A percentile compares a stretch with the other conserved stretches of the same genome.
Conservation (phyloP, 2,888 invertebrate genomes). For the Cephus pygmeus region DNA sequence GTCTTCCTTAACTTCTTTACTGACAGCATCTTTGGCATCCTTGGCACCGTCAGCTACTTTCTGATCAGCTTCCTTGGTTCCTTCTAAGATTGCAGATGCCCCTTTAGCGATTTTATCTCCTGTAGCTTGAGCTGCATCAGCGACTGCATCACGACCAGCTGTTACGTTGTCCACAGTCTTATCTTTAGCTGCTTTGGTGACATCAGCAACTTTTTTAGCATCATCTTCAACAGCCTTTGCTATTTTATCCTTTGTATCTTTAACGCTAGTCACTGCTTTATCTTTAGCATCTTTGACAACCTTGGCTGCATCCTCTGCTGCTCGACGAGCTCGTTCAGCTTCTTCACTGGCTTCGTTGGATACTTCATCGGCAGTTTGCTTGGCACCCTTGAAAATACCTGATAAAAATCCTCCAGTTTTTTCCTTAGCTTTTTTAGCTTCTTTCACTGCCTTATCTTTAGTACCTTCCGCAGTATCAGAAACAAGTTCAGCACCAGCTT, state of each 20-base stretch:
- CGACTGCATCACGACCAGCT: conserved; percentile 17
- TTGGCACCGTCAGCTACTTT: conserved; percentile 24
- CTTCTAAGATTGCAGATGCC: conserved; percentile 66
- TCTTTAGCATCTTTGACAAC: conserved; percentile 22
- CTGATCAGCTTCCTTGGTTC: conserved; percentile 59
- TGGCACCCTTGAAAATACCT: conserved; percentile 32
- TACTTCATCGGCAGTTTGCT: conserved; percentile 64
- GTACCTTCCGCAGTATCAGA: conserved; percentile 19
- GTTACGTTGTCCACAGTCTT: conserved; percentile 43
- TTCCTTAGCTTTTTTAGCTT: conserved; percentile 58
- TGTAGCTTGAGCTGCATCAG: conserved; percentile 67
- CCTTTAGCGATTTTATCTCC: conserved; percentile 65
- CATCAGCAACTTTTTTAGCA: conserved; percentile 67
- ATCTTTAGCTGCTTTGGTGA: conserved; percentile 69
- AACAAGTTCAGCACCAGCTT: conserved; percentile 14
- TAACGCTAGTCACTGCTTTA: conserved; percentile 24
- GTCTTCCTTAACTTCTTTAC: conserved; percentile 30
- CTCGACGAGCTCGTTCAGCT: conserved; percentile 48
- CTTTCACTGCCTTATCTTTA: conserved; percentile 55
- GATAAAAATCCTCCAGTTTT: conserved; percentile 27
- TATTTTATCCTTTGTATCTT: conserved; percentile 28
- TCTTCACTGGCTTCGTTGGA: conserved; percentile 43
- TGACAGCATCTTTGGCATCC: conserved; percentile 25
- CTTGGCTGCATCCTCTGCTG: conserved; percentile 33
- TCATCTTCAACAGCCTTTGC: conserved; percentile 24